phyloP scores from a whole-genome alignment of 2,113 vertebrate genomes.

The Ibidorhyncha struthersii region DNA sequence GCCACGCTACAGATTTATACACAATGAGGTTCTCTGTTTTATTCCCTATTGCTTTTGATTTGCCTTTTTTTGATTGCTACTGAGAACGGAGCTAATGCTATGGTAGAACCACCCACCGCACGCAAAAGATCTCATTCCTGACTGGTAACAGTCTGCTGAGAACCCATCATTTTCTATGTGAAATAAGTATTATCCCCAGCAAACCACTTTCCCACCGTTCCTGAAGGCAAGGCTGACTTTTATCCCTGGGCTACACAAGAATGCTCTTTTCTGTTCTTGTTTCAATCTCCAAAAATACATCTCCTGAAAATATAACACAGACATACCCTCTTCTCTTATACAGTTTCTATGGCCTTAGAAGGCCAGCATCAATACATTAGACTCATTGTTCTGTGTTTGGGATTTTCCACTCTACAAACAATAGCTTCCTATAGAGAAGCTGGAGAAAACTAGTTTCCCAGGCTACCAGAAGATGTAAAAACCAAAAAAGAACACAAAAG shows the following conservation, averaged over 20 bases:
- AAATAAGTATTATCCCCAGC: not conserved
- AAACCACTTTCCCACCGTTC: rapidly evolving
- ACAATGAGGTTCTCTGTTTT: not conserved
- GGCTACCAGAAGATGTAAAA: not conserved
- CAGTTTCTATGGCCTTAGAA: not conserved
- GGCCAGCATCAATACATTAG: not conserved
- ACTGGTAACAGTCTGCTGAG: not conserved
- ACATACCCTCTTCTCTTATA: not conserved
- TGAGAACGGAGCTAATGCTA: not conserved
- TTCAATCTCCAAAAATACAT: not conserved
- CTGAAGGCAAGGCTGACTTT: not conserved
- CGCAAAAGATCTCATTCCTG: not conserved
- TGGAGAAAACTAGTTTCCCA: not conserved
- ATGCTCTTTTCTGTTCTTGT: not conserved
- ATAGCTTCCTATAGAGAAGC: not conserved
- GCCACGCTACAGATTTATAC: not conserved
- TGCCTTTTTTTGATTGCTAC: not conserved
- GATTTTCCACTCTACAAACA: not conserved
- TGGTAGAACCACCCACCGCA: not conserved
- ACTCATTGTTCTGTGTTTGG: not conserved
- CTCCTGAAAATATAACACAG: not conserved
- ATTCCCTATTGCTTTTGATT: not conserved
- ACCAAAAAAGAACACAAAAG: not conserved
- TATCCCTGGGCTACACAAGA: not conserved
- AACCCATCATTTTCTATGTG: not conserved